Conservation (phyloP, 1,140 invertebrate genomes). For the Stenopsyche tienmushanensis region DNA sequence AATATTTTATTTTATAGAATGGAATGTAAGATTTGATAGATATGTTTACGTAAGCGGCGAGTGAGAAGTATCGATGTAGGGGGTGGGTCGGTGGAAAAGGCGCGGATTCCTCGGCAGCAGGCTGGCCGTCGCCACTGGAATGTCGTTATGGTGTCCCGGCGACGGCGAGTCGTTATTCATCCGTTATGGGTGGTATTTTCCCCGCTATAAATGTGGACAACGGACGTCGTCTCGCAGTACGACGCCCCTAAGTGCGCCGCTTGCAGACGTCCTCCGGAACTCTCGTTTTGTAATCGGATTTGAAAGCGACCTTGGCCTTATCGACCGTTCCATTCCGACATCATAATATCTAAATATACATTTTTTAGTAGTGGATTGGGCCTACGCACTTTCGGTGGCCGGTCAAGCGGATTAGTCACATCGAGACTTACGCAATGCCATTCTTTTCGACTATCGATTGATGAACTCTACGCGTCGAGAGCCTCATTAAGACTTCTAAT, state of each 20-base stretch:
- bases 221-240: too few relatives aligned
- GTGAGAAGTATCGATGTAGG: too few relatives aligned
- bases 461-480: too few relatives aligned
- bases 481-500: too few relatives aligned
- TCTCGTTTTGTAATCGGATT: background rate
- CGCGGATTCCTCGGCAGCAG: background rate
- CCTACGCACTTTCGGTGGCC: background rate
- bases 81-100: too few relatives aligned
- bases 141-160: conserved; percentile 9
- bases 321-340: background rate
- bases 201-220: background rate
- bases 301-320: background rate
- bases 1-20: too few relatives aligned
- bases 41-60: too few relatives aligned
- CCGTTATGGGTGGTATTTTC: conserved; percentile 1
- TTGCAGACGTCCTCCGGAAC: background rate
- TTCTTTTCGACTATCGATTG: too few relatives aligned
- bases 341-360: background rate
- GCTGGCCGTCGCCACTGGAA: conserved; percentile 6
- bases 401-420: background rate
- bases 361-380: background rate
- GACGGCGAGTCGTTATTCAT: conserved; percentile 1
- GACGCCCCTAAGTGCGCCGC: too few relatives aligned
- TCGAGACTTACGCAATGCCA: too few relatives aligned
- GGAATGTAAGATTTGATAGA: too few relatives aligned